These are phyloP conservation scores for Drosophila pseudotakahashii DNA, from an alignment of 2,888 invertebrate genomes.

Conservation along the genomic window DNA sequence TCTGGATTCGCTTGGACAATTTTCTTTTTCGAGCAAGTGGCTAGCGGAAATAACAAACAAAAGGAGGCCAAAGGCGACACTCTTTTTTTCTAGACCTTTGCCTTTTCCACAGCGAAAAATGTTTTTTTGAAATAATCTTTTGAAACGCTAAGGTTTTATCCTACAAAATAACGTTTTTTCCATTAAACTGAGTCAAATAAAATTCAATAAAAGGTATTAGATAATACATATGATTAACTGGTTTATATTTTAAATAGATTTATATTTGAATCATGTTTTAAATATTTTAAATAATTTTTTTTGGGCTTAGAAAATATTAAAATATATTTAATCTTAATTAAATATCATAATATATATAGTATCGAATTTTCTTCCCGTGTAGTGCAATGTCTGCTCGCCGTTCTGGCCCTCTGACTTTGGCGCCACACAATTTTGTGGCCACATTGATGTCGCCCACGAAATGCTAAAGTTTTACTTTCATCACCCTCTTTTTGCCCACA, in stretches of 20 bases:
- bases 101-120: not conserved
- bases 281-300: too few relatives aligned
- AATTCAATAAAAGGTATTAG: too few relatives aligned
- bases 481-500: not conserved
- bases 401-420: constrained; percentile 10
- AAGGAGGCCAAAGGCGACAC: not conserved
- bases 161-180: too few relatives aligned
- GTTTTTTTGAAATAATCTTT: too few relatives aligned
- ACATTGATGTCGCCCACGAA: constrained; percentile 30
- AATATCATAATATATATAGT: not conserved
- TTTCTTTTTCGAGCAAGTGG: not conserved
- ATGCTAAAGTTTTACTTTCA: constrained; percentile 33
- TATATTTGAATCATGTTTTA: too few relatives aligned
- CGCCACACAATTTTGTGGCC: constrained; percentile 36
- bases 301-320: too few relatives aligned
- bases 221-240: too few relatives aligned
- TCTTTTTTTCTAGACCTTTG: not conserved
- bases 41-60: constrained; percentile 12
- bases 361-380: not conserved
- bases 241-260: too few relatives aligned
- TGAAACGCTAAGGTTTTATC: too few relatives aligned
- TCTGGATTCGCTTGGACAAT: not conserved
- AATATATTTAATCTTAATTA: not conserved
- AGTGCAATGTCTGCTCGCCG: not conserved
- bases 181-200: too few relatives aligned